Conservation (phyloP, 2,888 invertebrate species). For the Ophioninae sp. region DNA sequence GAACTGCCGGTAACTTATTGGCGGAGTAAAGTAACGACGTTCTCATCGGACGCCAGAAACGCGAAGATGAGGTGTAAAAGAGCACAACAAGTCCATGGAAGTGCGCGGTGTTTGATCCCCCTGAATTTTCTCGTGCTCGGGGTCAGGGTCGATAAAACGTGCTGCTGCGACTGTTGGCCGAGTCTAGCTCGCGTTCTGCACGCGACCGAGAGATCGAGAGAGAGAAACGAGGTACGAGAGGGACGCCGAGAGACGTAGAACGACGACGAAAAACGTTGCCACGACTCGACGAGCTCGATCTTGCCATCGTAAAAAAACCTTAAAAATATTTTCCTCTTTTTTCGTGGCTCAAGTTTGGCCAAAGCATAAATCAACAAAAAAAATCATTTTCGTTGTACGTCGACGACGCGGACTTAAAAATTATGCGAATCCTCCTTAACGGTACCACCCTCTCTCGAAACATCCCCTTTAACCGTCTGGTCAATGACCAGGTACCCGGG, state of each 20-base stretch:
- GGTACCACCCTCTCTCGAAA: no score
- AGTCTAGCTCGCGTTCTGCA: constrained; percentile 43
- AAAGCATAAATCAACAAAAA: no score
- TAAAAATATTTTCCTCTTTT: background rate
- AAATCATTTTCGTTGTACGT: no score
- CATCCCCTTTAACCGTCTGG: constrained; percentile 56
- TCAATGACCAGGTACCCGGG: no score
- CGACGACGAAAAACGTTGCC: constrained; percentile 37
- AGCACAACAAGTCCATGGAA: constrained; percentile 37
- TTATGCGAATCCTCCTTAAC: no score
- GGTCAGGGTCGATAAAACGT: constrained; percentile 66
- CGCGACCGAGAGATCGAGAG: constrained; percentile 11
- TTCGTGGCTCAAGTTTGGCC: no score
- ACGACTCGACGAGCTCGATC: constrained; percentile 42
- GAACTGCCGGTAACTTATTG: constrained; percentile 46
- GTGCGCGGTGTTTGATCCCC: constrained; percentile 57
- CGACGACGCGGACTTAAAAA: background rate
- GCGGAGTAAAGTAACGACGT: constrained; percentile 53
- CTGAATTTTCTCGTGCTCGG: constrained; percentile 63
- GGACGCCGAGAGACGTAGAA: background rate
- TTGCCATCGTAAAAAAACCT: constrained; percentile 13
- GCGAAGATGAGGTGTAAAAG: constrained; percentile 35
- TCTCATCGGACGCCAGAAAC: constrained; percentile 43
- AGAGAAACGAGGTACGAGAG: background rate
- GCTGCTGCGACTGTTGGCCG: constrained; percentile 47